Evolutionary conservation across 2,888 invertebrate species (phyloP), one percentile per base, ranked within the genome.

Genomic region (Hybos culiciformis): DNA sequence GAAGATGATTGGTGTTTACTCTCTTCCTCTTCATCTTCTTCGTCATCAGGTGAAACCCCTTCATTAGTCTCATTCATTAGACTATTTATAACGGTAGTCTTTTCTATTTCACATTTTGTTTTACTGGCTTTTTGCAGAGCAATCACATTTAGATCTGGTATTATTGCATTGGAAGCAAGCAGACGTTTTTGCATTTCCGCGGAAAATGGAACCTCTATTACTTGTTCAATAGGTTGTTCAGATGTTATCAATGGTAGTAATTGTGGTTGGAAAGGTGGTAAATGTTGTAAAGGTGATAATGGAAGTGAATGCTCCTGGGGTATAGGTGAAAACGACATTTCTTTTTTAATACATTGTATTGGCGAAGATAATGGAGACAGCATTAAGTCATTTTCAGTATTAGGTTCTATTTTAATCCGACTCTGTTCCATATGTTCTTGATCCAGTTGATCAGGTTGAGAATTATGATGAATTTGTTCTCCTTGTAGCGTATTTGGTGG

Each of bases 351-450:
- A 44, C 17, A 32, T 32, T 23, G 23, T 24, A 24, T 24, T 21
- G 36, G 36, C 2, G 36, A 36, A n/a, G 14, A 12, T 19, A n/a
- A 21, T 14, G n/a, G 19, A n/a, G n/a, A 12, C 12, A 60, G 59
- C 47, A 62, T 56, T 46, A 58, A 56, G 48, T 52, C 51, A 42
- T 57, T 59, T 14, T 57, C 54, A 41, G 56, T 55, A 20, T 56
- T 53, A 19, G 58, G 54, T 40, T 62, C 54, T 39, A 51, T 48
- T 48, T 55, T 54, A n/a, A 53, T 52, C n/a, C n/a, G n/a, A n/a
- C n/a, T n/a, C n/a, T n/a, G n/a, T n/a, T n/a, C n/a, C n/a, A n/a
- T n/a, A n/a, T n/a, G n/a, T n/a, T n/a, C n/a, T n/a, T n/a, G n/a
- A n/a, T n/a, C n/a, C n/a, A n/a, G 48, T 34, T 48, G 42, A 37